These are phyloP conservation scores for Seriola quinqueradiata DNA, from an alignment of 2,113 vertebrate genomes.

Conservation along the genomic window DNA sequence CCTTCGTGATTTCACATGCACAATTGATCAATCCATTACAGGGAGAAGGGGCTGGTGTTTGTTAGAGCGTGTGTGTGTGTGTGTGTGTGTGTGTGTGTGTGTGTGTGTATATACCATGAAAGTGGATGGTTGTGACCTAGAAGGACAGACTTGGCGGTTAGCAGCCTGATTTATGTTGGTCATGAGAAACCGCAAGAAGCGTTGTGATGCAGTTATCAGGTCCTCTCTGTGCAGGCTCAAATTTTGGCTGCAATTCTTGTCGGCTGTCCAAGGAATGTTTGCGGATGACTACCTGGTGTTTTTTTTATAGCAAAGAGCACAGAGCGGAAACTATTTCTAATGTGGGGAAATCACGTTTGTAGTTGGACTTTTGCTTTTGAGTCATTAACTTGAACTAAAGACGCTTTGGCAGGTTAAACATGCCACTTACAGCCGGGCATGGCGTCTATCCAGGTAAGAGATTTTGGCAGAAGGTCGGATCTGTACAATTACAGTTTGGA, in stretches of 20 bases:
- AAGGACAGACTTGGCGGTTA: slow-evolving; percentile 45
- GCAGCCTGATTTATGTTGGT: slow-evolving; percentile 39
- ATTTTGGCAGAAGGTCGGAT: neutral
- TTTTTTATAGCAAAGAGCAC: neutral
- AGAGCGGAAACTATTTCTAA: neutral
- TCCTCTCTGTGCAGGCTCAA: neutral
- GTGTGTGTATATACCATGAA: neutral
- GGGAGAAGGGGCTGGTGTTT: slow-evolving; percentile 13
- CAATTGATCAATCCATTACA: slow-evolving; percentile 59
- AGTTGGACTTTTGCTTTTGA: neutral
- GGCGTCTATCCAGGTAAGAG: no score
- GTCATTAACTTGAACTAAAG: neutral
- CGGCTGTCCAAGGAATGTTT: neutral
- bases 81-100: neutral
- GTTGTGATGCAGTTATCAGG: slow-evolving; percentile 20
- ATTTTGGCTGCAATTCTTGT: neutral
- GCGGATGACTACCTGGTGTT: neutral
- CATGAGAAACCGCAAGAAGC: slow-evolving; percentile 26
- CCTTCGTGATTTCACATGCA: slow-evolving; percentile 53
- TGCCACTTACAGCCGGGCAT: neutral
- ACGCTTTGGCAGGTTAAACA: neutral
- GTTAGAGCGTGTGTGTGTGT: neutral
- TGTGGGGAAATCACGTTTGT: neutral
- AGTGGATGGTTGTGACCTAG: slow-evolving; percentile 48
- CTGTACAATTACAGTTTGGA: neutral